Percentiles rank a stretch among this genome's conserved stretches.
These are phyloP conservation scores for Hirtodrosophila duncani DNA, from an alignment of 2,888 invertebrate genomes.

Conservation along the genomic window DNA sequence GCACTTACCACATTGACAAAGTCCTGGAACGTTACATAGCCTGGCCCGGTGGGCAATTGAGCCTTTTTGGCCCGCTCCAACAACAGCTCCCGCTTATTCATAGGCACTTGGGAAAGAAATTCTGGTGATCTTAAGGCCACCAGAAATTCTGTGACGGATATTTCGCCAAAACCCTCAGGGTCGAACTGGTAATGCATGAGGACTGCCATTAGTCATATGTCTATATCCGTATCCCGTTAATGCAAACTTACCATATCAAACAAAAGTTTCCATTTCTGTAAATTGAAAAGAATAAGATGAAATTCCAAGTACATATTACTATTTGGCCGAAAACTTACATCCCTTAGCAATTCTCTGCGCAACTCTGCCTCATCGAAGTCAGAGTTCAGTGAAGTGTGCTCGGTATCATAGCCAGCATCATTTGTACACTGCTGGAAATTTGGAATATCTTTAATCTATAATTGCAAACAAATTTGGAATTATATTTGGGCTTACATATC, in stretches of 20 bases:
- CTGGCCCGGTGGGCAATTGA: constrained; percentile 80
- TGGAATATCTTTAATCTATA: background rate
- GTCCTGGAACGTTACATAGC: constrained; percentile 94
- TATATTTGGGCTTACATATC: constrained; percentile 71
- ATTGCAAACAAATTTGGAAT: too few species aligned
- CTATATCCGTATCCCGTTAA: background rate
- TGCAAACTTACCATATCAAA: constrained; percentile 86
- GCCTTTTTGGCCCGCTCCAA: constrained; percentile 86
- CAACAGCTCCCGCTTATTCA: constrained; percentile 86
- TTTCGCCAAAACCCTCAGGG: constrained; percentile 95
- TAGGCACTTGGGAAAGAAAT: constrained; percentile 86
- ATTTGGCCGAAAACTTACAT: constrained; percentile 82
- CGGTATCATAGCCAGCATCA: constrained; percentile 86
- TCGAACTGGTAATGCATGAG: constrained; percentile 83
- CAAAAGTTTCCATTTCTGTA: constrained; percentile 91
- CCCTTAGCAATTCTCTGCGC: constrained; percentile 86
- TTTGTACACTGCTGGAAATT: constrained; percentile 71
- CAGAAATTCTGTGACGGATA: constrained; percentile 90
- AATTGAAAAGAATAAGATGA: background rate
- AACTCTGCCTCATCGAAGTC: constrained; percentile 89
- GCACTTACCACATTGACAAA: constrained; percentile 95
- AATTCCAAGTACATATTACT: background rate
- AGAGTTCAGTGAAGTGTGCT: constrained; percentile 89
- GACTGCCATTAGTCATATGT: background rate
- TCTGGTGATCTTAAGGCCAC: constrained; percentile 87